Evolutionary conservation across 2,113 vertebrate species (phyloP).

Genomic region (Poicephalus meyeri): DNA sequence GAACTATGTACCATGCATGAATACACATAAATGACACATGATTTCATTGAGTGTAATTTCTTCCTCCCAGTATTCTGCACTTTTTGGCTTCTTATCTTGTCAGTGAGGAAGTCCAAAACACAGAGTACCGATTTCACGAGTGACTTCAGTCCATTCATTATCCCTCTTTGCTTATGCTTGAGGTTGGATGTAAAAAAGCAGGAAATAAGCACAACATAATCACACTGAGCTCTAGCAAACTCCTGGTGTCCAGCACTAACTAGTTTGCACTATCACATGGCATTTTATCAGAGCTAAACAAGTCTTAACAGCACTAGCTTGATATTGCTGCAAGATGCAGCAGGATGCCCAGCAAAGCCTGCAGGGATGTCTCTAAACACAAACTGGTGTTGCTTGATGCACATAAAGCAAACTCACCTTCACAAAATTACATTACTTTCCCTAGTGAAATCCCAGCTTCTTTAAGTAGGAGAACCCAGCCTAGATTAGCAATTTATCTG

Average conservation of each 20-base stretch:
- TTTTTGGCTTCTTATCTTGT: neutral
- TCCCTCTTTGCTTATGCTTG: accelerated
- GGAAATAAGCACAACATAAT: neutral
- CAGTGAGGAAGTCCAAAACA: neutral
- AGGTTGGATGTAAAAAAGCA: neutral
- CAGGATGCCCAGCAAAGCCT: neutral
- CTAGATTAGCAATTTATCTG: neutral
- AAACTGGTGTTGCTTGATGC: neutral
- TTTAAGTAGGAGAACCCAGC: neutral
- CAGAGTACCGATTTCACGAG: neutral
- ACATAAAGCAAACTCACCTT: neutral
- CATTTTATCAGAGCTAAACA: neutral
- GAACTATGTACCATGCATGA: neutral
- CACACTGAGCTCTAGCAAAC: neutral
- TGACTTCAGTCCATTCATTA: neutral
- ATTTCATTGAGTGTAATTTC: neutral
- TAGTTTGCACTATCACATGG: neutral
- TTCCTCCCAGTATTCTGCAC: neutral
- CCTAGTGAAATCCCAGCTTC: neutral
- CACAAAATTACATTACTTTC: neutral
- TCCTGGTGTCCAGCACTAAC: neutral
- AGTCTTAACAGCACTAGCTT: neutral
- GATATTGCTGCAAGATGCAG: neutral
- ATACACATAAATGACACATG: neutral
- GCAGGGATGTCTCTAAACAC: neutral